phyloP scores from a whole-genome alignment of 1,140 invertebrate species.

The Cyclargus thomasi region DNA sequence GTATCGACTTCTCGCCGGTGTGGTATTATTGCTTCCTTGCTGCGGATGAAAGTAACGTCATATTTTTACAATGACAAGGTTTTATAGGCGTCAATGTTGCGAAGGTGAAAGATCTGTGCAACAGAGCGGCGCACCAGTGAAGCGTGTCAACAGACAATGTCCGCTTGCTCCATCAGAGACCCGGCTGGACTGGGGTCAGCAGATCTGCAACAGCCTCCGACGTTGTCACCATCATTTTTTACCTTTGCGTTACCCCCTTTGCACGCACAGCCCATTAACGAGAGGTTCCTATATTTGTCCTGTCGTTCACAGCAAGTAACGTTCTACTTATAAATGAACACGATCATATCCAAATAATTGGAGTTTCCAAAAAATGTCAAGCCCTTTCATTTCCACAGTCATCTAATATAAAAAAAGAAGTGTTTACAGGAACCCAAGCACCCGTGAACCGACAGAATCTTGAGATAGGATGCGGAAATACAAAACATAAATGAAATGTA shows the following conservation, averaged over 20 bases:
- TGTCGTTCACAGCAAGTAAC: too few species aligned
- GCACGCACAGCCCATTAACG: too few species aligned
- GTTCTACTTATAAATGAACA: too few species aligned
- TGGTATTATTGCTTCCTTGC: conserved; percentile 45
- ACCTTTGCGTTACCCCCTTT: not conserved
- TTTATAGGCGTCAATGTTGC: conserved; percentile 73
- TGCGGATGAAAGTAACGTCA: conserved; percentile 70
- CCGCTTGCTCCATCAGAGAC: conserved; percentile 65
- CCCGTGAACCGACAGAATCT: too few species aligned
- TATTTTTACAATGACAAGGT: conserved; percentile 67
- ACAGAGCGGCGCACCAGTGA: conserved; percentile 57
- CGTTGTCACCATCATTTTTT: not conserved
- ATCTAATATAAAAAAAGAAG: too few species aligned
- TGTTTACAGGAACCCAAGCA: too few species aligned
- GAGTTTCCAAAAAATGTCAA: too few species aligned
- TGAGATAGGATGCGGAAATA: too few species aligned
- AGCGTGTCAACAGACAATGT: conserved; percentile 65
- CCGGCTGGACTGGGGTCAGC: conserved; percentile 38
- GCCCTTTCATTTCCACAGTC: too few species aligned
- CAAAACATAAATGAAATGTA: too few species aligned
- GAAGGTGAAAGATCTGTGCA: conserved; percentile 71
- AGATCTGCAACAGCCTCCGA: conserved; percentile 34
- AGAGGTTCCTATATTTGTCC: too few species aligned
- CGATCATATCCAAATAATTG: too few species aligned
- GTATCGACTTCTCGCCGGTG: conserved; percentile 27